These are phyloP conservation scores for Lepidostoma basale DNA, from an alignment of 1,140 invertebrate genomes.

Conservation along the genomic window DNA sequence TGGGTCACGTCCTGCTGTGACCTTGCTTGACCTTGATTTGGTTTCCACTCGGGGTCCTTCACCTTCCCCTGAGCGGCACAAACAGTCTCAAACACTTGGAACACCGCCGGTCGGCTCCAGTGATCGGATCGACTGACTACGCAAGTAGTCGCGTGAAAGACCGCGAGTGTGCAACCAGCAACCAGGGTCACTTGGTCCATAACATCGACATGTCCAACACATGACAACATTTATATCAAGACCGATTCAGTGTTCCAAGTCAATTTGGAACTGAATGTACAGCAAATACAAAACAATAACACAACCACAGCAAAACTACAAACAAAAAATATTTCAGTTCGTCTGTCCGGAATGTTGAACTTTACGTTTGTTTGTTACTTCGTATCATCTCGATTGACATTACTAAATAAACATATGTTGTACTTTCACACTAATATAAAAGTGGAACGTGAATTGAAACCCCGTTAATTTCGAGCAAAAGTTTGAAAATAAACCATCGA, in stretches of 20 bases:
- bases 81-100: conserved; percentile 43
- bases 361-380: too few relatives aligned
- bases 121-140: conserved; percentile 1
- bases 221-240: conserved; percentile 45
- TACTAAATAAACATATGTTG: too few relatives aligned
- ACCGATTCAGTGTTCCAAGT: conserved; percentile 47
- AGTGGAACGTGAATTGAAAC: too few relatives aligned
- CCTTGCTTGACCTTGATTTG: conserved; percentile 72
- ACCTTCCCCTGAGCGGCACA: conserved; percentile 50
- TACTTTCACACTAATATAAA: too few relatives aligned
- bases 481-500: too few relatives aligned
- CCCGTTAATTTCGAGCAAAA: too few relatives aligned
- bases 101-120: conserved; percentile 29
- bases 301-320: conserved; percentile 46
- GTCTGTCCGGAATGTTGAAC: conserved; percentile 29
- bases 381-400: too few relatives aligned
- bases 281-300: conserved; percentile 46
- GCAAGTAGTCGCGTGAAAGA: conserved; percentile 39
- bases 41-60: conserved; percentile 70
- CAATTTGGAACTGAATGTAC: conserved; percentile 47
- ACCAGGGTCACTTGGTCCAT: conserved; percentile 45
- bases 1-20: conserved; percentile 69
- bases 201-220: conserved; percentile 46
- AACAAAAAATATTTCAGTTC: conserved; percentile 36
- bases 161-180: conserved; percentile 47